Conservation (phyloP, 2,888 invertebrate genomes). For the Antheraea assamensis region DNA sequence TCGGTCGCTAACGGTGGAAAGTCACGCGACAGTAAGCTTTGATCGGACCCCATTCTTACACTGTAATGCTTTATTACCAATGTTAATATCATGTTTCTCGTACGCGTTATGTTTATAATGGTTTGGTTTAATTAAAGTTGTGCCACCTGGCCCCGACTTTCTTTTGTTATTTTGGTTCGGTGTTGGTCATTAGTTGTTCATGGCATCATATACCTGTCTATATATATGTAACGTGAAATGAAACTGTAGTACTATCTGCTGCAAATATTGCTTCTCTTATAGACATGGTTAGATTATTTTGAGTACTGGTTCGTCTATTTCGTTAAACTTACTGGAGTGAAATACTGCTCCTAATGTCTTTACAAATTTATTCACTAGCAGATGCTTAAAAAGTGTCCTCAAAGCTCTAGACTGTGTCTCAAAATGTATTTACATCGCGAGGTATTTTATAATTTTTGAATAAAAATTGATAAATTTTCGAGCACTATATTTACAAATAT, state of each 20-base stretch:
- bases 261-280: not conserved
- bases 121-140: constrained; percentile 2
- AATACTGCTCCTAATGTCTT: not conserved
- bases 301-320: not conserved
- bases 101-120: constrained; percentile 12
- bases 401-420: no score
- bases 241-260: not conserved
- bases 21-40: constrained; percentile 26
- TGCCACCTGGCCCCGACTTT: not conserved
- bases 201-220: not conserved
- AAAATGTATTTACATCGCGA: no score
- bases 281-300: not conserved
- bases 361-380: not conserved
- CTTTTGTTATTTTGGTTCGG: not conserved
- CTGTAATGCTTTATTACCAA: constrained; percentile 9
- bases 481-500: not conserved
- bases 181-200: not conserved
- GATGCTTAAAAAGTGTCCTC: no score
- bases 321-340: not conserved
- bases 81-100: constrained; percentile 14
- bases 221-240: not conserved
- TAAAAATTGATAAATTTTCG: not conserved
- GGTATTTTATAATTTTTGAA: no score
- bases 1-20: constrained; percentile 24
- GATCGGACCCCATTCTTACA: constrained; percentile 20